Evolutionary conservation across 2,113 vertebrate genomes (phyloP).

Genomic region (Chroicocephalus ridibundus): DNA sequence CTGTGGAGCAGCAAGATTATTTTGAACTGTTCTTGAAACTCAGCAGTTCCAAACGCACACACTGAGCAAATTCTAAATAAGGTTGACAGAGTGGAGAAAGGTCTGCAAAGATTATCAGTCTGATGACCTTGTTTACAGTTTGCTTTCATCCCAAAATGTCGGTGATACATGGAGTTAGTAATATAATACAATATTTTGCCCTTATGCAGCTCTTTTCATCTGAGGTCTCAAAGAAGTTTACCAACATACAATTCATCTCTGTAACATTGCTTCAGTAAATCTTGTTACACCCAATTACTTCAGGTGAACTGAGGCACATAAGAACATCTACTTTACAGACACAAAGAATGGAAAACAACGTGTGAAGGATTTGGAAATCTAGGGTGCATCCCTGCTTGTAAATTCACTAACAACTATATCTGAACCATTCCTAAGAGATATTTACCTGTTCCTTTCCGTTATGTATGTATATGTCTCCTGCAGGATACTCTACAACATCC

Average conservation of each 20-base stretch:
- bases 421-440: neutral
- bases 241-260: constrained; percentile 8
- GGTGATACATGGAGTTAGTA: neutral
- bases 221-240: constrained; percentile 34
- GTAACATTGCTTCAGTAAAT: neutral
- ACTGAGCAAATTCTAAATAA: constrained; percentile 20
- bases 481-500: neutral
- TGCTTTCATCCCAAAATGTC: neutral
- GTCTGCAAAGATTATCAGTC: constrained; percentile 38
- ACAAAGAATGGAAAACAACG: neutral
- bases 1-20: neutral
- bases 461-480: neutral
- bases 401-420: neutral
- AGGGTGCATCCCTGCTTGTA: neutral
- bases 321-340: neutral
- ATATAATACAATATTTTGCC: neutral
- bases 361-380: neutral
- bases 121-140: constrained; percentile 52
- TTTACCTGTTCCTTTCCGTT: neutral
- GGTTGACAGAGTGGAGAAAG: constrained; percentile 11
- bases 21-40: constrained; percentile 20
- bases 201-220: constrained; percentile 36
- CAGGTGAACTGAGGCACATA: neutral
- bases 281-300: constrained; percentile 1
- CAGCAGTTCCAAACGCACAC: neutral